phyloP scores from a whole-genome alignment of 2,888 invertebrate species.

The Orthosia cruda region DNA sequence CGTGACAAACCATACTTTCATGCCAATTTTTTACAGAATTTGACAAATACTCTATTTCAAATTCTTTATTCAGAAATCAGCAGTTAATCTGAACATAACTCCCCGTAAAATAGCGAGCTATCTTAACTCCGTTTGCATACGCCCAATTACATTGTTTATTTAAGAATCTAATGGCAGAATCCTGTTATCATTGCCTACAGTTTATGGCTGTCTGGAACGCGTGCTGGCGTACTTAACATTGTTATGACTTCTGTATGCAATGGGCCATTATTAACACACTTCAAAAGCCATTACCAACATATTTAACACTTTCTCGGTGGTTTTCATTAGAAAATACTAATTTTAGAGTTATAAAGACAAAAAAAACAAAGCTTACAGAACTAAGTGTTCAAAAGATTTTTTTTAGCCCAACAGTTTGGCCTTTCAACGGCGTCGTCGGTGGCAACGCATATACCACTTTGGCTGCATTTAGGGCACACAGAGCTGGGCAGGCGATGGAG shows the following conservation, averaged over 20 bases:
- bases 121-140: slow-evolving; percentile 31
- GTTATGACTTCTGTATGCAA: slow-evolving; percentile 47
- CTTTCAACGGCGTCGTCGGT: too few relatives aligned
- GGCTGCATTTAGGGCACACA: too few relatives aligned
- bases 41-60: too few relatives aligned
- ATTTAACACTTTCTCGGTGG: slow-evolving; percentile 14
- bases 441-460: too few relatives aligned
- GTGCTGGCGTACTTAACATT: slow-evolving; percentile 55
- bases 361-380: background rate
- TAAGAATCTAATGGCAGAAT: slow-evolving; percentile 68
- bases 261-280: slow-evolving; percentile 38
- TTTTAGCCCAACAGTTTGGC: too few relatives aligned
- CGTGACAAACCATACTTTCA: too few relatives aligned
- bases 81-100: too few relatives aligned
- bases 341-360: background rate
- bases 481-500: too few relatives aligned
- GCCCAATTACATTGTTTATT: slow-evolving; percentile 56
- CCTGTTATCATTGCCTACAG: slow-evolving; percentile 66
- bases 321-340: slow-evolving; percentile 4
- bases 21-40: too few relatives aligned
- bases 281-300: slow-evolving; percentile 22
- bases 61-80: too few relatives aligned
- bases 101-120: slow-evolving; percentile 15
- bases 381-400: too few relatives aligned
- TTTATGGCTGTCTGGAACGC: slow-evolving; percentile 62